Evolutionary conservation across 2,888 invertebrate species (phyloP).

Genomic region (Scaptomyza reducta): DNA sequence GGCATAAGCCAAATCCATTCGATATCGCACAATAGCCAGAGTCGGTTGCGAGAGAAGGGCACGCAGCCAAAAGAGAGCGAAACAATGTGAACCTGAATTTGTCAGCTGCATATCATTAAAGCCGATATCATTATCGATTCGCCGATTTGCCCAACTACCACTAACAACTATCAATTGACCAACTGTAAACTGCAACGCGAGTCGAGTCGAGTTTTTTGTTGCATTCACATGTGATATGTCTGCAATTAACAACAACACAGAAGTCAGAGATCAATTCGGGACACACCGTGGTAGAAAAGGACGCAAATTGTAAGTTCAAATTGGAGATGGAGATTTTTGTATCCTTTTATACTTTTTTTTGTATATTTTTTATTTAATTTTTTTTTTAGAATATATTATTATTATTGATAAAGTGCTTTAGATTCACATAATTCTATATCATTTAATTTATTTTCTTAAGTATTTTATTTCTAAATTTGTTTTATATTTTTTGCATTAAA

Average conservation of each 20-base stretch:
- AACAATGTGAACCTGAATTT: conserved; percentile 19
- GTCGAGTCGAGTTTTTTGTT: conserved; percentile 26
- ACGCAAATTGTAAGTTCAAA: background rate
- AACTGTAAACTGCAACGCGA: conserved; percentile 15
- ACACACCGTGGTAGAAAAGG: background rate
- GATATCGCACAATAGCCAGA: conserved; percentile 52
- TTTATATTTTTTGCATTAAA: too few species aligned
- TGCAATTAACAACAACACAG: conserved; percentile 24
- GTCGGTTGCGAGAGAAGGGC: conserved; percentile 20
- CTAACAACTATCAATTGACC: conserved; percentile 8
- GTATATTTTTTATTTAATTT: too few species aligned
- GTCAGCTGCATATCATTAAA: conserved; percentile 48
- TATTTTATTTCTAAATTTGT: too few species aligned
- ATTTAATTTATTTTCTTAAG: too few species aligned
- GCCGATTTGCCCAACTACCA: conserved; percentile 1
- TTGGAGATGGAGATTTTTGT: too few species aligned
- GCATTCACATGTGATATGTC: conserved; percentile 22
- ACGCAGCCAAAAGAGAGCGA: background rate
- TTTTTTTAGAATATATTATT: too few species aligned
- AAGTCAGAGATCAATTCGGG: conserved; percentile 15
- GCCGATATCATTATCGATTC: conserved; percentile 45
- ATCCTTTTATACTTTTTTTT: too few species aligned
- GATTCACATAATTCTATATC: too few species aligned
- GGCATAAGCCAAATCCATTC: conserved; percentile 54
- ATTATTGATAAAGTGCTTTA: too few species aligned